Conservation (phyloP, 2,113 vertebrate species). For the Balaenoptera acutorostrata region DNA sequence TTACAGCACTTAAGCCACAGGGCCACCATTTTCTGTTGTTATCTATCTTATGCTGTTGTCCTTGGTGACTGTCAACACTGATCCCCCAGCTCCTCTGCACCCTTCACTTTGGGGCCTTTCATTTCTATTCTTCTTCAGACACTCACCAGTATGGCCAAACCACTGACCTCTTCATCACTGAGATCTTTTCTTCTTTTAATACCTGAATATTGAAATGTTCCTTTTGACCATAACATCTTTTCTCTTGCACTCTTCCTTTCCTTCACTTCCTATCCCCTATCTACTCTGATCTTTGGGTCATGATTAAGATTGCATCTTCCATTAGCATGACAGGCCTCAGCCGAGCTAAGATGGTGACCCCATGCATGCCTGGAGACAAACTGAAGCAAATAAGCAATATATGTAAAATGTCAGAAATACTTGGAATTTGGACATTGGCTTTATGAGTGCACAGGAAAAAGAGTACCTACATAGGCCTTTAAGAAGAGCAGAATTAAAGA, state of each 20-base stretch:
- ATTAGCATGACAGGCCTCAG: background rate
- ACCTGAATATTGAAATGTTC: background rate
- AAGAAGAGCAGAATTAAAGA: constrained; percentile 90
- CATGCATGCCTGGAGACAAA: background rate
- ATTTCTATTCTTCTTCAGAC: background rate
- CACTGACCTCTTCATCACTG: background rate
- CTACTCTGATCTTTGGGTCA: background rate
- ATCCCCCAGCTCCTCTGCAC: background rate
- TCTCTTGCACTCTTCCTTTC: background rate
- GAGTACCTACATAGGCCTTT: constrained; percentile 94
- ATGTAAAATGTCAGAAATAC: constrained; percentile 96
- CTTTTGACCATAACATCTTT: background rate
- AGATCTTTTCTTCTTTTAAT: background rate
- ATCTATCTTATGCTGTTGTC: background rate
- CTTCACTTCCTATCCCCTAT: background rate
- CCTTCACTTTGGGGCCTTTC: background rate
- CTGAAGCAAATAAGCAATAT: constrained; percentile 93
- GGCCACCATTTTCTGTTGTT: background rate
- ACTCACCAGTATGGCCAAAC: background rate
- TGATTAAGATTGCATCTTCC: background rate
- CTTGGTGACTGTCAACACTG: background rate
- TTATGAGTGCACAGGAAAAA: constrained; percentile 94
- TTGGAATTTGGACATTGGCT: constrained; percentile 96
- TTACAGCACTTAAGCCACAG: background rate
- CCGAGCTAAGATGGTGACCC: background rate